Evolutionary conservation across 2,888 invertebrate genomes (phyloP).

Genomic region (Gymnosoma rotundatum): DNA sequence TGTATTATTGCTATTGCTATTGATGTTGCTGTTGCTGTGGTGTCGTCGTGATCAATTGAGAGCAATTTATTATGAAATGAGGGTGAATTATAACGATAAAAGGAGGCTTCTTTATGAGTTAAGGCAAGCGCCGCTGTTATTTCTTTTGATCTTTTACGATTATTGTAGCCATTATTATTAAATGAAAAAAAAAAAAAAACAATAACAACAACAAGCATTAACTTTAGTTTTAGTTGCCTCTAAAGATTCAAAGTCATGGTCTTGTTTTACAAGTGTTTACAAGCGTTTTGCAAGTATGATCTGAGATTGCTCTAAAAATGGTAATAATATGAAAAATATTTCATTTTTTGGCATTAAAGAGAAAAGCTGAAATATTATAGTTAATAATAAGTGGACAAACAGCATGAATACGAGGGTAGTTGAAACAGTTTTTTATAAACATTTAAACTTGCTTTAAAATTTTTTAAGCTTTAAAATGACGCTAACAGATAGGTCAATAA

Average conservation of each 20-base stretch:
- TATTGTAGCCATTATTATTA: slow-evolving; percentile 68
- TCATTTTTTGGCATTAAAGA: slow-evolving; percentile 42
- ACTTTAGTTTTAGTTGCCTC: neutral
- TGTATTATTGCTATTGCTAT: slow-evolving; percentile 37
- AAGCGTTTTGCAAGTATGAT: slow-evolving; percentile 22
- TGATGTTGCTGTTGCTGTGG: slow-evolving; percentile 46
- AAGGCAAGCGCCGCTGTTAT: slow-evolving; percentile 70
- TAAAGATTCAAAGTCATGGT: slow-evolving; percentile 43
- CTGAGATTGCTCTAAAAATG: slow-evolving; percentile 57
- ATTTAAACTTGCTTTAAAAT: too few relatives aligned
- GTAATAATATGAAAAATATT: slow-evolving; percentile 64
- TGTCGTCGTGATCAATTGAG: slow-evolving; percentile 81
- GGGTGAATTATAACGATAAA: slow-evolving; percentile 82
- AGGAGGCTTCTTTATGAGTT: slow-evolving; percentile 73
- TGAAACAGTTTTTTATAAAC: too few relatives aligned
- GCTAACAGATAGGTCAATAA: too few relatives aligned
- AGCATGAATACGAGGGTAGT: neutral
- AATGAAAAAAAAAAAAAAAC: slow-evolving; percentile 6
- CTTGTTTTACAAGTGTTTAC: slow-evolving; percentile 56
- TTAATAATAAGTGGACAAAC: neutral
- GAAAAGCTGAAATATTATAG: neutral
- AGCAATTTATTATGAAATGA: slow-evolving; percentile 83
- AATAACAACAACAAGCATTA: slow-evolving; percentile 17
- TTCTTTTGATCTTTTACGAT: slow-evolving; percentile 78
- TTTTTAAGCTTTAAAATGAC: too few relatives aligned